Conservation (phyloP, 2,888 invertebrate genomes). For the Chironomus tentans region DNA sequence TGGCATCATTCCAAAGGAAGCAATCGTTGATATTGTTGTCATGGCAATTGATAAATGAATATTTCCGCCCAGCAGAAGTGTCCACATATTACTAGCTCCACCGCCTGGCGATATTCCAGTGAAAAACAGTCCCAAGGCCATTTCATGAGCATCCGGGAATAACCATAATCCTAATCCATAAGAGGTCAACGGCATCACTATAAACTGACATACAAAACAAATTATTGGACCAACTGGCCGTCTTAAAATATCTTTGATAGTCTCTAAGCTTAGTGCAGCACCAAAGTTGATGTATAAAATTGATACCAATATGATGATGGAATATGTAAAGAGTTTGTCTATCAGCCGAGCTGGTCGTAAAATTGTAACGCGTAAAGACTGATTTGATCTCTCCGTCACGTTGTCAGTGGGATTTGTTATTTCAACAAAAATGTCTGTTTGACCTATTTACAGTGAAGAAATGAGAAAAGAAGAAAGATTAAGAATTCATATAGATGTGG, state of each 20-base stretch:
- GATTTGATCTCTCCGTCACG: slow-evolving; percentile 32
- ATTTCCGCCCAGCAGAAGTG: slow-evolving; percentile 83
- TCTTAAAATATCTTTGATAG: slow-evolving; percentile 54
- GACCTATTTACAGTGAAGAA: slow-evolving; percentile 32
- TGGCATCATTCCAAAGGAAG: slow-evolving; percentile 62
- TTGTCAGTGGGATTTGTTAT: slow-evolving; percentile 29
- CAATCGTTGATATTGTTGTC: slow-evolving; percentile 62
- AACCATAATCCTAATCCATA: slow-evolving; percentile 61
- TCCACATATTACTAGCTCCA: slow-evolving; percentile 95
- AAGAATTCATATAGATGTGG: not conserved
- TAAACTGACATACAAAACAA: slow-evolving; percentile 68
- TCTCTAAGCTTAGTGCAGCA: slow-evolving; percentile 70
- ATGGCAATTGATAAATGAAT: slow-evolving; percentile 88
- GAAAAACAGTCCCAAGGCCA: slow-evolving; percentile 81
- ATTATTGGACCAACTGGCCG: slow-evolving; percentile 69
- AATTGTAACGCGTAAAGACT: slow-evolving; percentile 47
- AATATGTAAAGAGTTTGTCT: slow-evolving; percentile 63
- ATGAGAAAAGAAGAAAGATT: slow-evolving; percentile 28
- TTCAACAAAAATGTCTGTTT: slow-evolving; percentile 34
- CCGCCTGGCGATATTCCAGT: slow-evolving; percentile 88
- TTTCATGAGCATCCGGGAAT: slow-evolving; percentile 56
- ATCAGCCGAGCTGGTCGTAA: slow-evolving; percentile 53
- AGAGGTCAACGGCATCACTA: slow-evolving; percentile 79
- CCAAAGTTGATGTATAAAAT: slow-evolving; percentile 86
- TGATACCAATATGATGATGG: slow-evolving; percentile 66